A percentile compares a stretch with the other conserved stretches of the same genome.
phyloP scores from a whole-genome alignment of 2,888 invertebrate genomes.

The Pycnomerus fuliginosus region DNA sequence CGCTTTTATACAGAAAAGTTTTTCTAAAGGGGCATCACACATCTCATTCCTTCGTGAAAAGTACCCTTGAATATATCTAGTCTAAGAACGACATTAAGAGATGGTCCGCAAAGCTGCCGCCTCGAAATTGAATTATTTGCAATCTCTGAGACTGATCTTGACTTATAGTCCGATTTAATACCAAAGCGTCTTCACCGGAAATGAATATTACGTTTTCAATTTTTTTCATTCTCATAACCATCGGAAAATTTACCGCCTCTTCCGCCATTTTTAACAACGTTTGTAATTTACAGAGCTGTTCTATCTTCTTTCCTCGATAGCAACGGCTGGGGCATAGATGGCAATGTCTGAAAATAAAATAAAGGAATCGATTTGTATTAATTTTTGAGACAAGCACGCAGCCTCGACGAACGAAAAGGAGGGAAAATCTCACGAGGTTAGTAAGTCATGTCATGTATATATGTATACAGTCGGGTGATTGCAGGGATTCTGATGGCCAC shows the following conservation, averaged over 20 bases:
- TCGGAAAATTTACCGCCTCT: conserved; percentile 24
- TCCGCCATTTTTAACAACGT: too few species aligned
- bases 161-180: conserved; percentile 34
- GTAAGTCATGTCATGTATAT: too few species aligned
- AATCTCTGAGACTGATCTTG: conserved; percentile 37
- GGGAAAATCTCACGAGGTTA: too few species aligned
- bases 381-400: too few species aligned
- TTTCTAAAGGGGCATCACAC: too few species aligned
- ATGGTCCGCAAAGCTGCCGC: conserved; percentile 25
- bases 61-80: background rate
- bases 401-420: too few species aligned
- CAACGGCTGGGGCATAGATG: too few species aligned
- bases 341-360: too few species aligned
- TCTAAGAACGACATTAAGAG: conserved; percentile 29
- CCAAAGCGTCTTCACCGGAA: conserved; percentile 28
- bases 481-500: conserved; percentile 8
- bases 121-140: conserved; percentile 39
- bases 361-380: conserved; percentile 12
- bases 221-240: conserved; percentile 24
- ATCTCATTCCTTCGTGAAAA: conserved; percentile 4
- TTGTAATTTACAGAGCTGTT: conserved; percentile 10
- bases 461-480: too few species aligned
- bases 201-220: conserved; percentile 32
- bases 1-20: too few species aligned
- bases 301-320: conserved; percentile 3